These are phyloP conservation scores for Halcyon badia DNA, from an alignment of 2,797 vertebrate genomes.

Conservation along the genomic window DNA sequence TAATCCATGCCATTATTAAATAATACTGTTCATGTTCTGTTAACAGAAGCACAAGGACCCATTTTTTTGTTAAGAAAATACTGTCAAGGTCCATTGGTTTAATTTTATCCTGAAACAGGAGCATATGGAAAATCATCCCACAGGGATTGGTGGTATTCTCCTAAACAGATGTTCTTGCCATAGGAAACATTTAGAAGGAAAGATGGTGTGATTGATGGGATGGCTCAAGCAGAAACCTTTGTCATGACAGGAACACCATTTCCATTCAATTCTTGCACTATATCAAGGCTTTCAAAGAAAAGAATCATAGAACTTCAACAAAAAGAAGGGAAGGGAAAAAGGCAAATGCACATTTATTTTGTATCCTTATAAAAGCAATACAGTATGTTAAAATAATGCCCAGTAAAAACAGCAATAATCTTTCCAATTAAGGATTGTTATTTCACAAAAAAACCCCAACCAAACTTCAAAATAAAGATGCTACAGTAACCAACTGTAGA, in stretches of 20 bases:
- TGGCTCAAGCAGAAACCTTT: background rate
- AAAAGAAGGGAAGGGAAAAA: background rate
- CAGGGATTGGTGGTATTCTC: background rate
- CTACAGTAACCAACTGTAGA: background rate
- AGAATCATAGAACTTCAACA: background rate
- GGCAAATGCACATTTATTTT: background rate
- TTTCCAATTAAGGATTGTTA: background rate
- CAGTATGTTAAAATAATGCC: background rate
- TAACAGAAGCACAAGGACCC: slow-evolving; percentile 1
- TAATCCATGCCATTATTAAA: slow-evolving; percentile 24
- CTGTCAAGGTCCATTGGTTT: slow-evolving; percentile 36
- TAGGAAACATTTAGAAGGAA: slow-evolving; percentile 7
- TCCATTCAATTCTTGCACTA: background rate
- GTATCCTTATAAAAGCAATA: background rate
- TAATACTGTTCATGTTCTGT: background rate
- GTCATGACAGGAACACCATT: background rate
- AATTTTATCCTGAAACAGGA: slow-evolving; percentile 25
- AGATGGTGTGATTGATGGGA: slow-evolving; percentile 33
- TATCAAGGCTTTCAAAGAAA: background rate
- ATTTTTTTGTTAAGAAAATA: slow-evolving; percentile 54
- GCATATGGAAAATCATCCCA: slow-evolving; percentile 5
- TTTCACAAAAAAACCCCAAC: background rate
- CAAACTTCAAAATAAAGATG: background rate
- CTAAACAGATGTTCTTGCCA: slow-evolving; percentile 50
- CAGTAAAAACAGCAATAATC: background rate